A percentile compares a stretch with the other conserved stretches of the same genome.
phyloP scores from a whole-genome alignment of 2,888 invertebrate genomes.

The Macropis europaea region DNA sequence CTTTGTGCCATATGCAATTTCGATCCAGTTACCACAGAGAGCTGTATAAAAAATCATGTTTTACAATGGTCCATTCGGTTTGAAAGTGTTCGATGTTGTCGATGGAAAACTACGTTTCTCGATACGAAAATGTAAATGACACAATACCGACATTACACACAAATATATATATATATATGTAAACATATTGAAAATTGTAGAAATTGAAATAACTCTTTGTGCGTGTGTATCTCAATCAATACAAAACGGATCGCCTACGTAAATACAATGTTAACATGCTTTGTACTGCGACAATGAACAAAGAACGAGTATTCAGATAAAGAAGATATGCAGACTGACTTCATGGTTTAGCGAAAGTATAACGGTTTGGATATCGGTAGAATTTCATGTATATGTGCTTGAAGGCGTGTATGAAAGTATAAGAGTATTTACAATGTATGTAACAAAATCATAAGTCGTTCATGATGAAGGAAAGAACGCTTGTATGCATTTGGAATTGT shows the following conservation, averaged over 20 bases:
- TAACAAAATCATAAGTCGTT: conserved; percentile 5
- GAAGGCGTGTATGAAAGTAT: neutral
- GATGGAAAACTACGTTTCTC: conserved; percentile 18
- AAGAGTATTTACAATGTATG: conserved; percentile 9
- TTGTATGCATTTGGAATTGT: conserved; percentile 13
- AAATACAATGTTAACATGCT: conserved; percentile 40
- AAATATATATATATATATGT: no score
- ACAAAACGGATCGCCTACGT: conserved; percentile 9
- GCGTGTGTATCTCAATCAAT: conserved; percentile 19
- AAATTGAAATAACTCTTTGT: conserved; percentile 8
- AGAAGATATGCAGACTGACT: neutral
- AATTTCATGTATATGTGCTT: neutral
- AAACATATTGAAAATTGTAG: conserved; percentile 16
- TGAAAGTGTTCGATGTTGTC: neutral
- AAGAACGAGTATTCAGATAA: conserved; percentile 1
- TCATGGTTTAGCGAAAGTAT: neutral
- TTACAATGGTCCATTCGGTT: neutral
- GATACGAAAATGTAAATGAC: conserved; percentile 26
- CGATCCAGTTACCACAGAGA: conserved; percentile 99
- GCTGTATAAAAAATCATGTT: conserved; percentile 81
- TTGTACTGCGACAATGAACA: conserved; percentile 39
- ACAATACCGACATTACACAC: conserved; percentile 15
- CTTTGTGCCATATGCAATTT: conserved; percentile 99
- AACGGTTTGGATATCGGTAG: neutral
- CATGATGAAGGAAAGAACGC: conserved; percentile 6